Base-by-base conservation (phyloP, 2,888 invertebrate species). In the Yponomeuta evonymella region DNA sequence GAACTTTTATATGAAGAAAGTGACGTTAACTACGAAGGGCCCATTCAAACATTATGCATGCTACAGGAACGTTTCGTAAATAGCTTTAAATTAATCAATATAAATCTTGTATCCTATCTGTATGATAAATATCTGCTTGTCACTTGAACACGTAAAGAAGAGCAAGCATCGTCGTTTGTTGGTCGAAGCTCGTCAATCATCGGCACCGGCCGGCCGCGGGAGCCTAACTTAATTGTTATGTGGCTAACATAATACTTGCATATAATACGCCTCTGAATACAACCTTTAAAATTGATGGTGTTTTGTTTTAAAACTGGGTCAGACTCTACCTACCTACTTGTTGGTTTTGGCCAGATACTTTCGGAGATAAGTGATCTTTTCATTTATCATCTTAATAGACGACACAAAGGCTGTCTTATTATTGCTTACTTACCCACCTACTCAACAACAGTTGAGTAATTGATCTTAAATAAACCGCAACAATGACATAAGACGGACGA, bases 261-360 rank as follows among this genome's bases (percentile, higher is more conserved):
- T 43, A 48, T 67, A 48, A 48, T 48, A 9, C n/a, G 43, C 43
- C 30, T 5, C 30, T 11, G 15, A 65, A 29, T 33, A 67, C 43
- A 10, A 48, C 48, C 51, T 30, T 23, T 23, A 23, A 67, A 67
- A 67, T 67, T 67, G 48, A 67, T 67, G 67, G 48, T 67, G 67
- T 67, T 67, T 67, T 48, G 67, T 67, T n/a, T 67, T 43, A 48
- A 33, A 67, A n/a, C 43, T 67, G 10, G 67, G 67, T 67, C 67
- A 43, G n/a, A 33, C 23, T 48, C n/a, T 36, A 36, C 67, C n/a
- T 36, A 36, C 67, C 8, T 30, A 64, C 64, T 64, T 30, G 23
- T 64, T 64, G n/a, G 30, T 64, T 64, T 64, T 30, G 64, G 10
- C 23, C 64, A 64, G 29, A 78, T 74, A 72, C 75, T 81, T 80